Evolutionary conservation across 2,797 vertebrate genomes (phyloP).

Genomic region (Pipistrellus nathusii): DNA sequence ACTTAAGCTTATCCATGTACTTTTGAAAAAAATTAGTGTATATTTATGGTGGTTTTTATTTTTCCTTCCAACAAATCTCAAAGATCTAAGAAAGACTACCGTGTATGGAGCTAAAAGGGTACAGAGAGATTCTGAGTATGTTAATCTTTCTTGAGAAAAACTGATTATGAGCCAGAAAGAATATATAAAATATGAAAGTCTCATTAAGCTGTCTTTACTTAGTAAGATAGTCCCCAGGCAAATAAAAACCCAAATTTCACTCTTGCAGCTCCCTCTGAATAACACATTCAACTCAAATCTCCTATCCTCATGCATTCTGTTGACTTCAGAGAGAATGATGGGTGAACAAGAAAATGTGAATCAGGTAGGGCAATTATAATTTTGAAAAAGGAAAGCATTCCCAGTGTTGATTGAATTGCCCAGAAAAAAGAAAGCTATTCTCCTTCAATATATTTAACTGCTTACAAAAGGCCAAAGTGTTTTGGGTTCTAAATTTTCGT

Average conservation of each 20-base stretch:
- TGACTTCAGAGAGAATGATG: slow-evolving; percentile 78
- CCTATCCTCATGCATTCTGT: slow-evolving; percentile 60
- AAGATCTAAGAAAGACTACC: slow-evolving; percentile 55
- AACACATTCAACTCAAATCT: slow-evolving; percentile 68
- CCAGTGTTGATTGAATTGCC: slow-evolving; percentile 50
- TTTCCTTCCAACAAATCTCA: slow-evolving; percentile 63
- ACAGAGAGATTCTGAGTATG: slow-evolving; percentile 53
- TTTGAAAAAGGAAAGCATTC: slow-evolving; percentile 65
- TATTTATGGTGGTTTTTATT: slow-evolving; percentile 50
- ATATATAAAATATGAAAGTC: slow-evolving; percentile 76
- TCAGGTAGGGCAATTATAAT: slow-evolving; percentile 73
- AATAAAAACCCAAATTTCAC: slow-evolving; percentile 80
- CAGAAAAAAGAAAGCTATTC: slow-evolving; percentile 32
- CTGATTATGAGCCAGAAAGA: slow-evolving; percentile 69
- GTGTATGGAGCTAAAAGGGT: slow-evolving; percentile 48
- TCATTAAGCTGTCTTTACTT: slow-evolving; percentile 80
- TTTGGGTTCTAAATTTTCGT: slow-evolving; percentile 55
- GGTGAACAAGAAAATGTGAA: slow-evolving; percentile 76
- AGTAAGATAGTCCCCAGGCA: slow-evolving; percentile 77
- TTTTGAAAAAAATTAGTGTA: not conserved
- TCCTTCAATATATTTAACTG: slow-evolving; percentile 51
- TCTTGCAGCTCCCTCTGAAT: slow-evolving; percentile 67
- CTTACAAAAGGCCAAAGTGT: slow-evolving; percentile 56
- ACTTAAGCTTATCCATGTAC: not conserved
- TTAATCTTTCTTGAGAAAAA: slow-evolving; percentile 75